Evolutionary conservation across 2,113 vertebrate genomes (phyloP).

Genomic region (Cyphomyrus discorhynchus): DNA sequence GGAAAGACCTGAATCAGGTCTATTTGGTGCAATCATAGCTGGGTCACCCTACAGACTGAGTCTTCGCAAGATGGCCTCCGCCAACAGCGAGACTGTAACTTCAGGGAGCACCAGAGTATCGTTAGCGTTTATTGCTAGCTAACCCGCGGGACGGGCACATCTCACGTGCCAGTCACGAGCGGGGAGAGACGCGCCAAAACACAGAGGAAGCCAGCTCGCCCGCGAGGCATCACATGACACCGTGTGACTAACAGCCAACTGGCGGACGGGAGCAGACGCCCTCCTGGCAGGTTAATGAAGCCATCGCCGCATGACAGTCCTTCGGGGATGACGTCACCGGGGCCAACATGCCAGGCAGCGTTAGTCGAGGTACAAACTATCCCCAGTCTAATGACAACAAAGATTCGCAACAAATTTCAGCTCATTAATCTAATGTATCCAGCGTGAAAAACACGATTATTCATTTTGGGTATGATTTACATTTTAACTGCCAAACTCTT

Average conservation of each 20-base stretch:
- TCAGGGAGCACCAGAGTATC: neutral
- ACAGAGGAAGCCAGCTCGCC: neutral
- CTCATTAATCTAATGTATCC: neutral
- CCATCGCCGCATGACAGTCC: neutral
- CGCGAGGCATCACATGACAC: neutral
- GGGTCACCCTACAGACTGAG: neutral
- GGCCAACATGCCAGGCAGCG: neutral
- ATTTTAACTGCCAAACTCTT: neutral
- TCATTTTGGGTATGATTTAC: neutral
- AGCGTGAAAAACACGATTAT: neutral
- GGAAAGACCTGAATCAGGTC: neutral
- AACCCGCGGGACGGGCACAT: neutral
- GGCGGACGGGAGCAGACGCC: neutral
- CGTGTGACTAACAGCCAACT: neutral
- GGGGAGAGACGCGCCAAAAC: neutral
- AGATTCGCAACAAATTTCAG: neutral
- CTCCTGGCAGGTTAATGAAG: neutral
- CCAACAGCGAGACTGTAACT: neutral
- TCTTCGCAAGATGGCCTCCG: neutral
- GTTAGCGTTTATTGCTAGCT: neutral
- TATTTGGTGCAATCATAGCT: neutral
- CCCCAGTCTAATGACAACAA: neutral
- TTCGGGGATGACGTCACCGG: neutral
- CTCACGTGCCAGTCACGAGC: neutral
- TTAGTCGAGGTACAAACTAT: neutral